These are phyloP conservation scores for Tipula vernalis DNA, from an alignment of 2,888 invertebrate species.

Conservation along the genomic window DNA sequence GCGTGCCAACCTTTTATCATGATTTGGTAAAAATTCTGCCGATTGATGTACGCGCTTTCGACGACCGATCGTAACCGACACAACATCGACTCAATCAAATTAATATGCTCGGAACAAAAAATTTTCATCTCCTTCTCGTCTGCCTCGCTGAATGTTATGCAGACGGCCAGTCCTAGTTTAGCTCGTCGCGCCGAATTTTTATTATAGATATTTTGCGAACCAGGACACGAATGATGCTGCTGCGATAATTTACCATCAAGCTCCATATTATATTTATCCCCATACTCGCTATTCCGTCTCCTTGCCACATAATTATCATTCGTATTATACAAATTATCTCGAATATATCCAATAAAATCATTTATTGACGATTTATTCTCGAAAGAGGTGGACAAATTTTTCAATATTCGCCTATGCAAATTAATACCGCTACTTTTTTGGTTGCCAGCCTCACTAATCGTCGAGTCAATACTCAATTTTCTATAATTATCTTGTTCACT, in stretches of 20 bases:
- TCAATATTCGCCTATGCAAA: conserved; percentile 44
- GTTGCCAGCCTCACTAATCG: conserved; percentile 30
- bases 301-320: conserved; percentile 26
- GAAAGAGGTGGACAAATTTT: conserved; percentile 40
- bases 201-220: conserved; percentile 18
- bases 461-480: conserved; percentile 29
- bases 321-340: conserved; percentile 24
- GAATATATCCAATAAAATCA: conserved; percentile 33
- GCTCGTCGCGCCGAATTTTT: conserved; percentile 27
- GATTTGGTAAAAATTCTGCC: conserved; percentile 37
- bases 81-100: conserved; percentile 57
- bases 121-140: conserved; percentile 53
- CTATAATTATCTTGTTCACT: conserved; percentile 27
- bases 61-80: conserved; percentile 55
- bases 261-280: conserved; percentile 30
- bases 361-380: conserved; percentile 32
- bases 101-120: conserved; percentile 69
- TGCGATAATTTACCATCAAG: neutral
- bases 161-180: conserved; percentile 54
- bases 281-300: conserved; percentile 26
- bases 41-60: conserved; percentile 48
- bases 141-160: conserved; percentile 44
- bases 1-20: conserved; percentile 40
- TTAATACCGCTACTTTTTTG: conserved; percentile 42
- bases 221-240: neutral